phyloP scores from a whole-genome alignment of 2,797 vertebrate species.

The Crocodylus rhombifer region DNA sequence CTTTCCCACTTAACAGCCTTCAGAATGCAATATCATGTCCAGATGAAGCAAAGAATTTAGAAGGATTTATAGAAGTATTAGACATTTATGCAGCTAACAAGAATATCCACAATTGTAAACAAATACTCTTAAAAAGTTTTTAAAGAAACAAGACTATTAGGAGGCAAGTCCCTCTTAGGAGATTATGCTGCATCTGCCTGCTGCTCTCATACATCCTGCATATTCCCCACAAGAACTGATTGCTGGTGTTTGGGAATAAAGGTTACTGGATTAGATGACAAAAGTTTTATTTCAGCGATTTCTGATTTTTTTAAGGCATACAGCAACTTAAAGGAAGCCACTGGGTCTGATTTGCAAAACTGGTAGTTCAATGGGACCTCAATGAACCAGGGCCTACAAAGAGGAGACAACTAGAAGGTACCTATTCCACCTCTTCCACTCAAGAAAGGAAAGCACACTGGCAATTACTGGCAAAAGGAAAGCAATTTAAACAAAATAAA shows the following conservation, averaged over 20 bases:
- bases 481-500: background rate
- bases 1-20: accelerated
- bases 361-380: background rate
- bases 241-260: background rate
- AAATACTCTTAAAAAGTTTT: accelerated
- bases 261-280: background rate
- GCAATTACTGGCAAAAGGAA: too few species aligned
- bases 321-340: too few species aligned
- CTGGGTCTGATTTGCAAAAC: accelerated
- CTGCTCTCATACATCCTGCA: background rate
- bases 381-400: background rate
- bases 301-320: accelerated
- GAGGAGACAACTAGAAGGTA: background rate
- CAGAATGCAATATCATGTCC: background rate
- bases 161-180: background rate
- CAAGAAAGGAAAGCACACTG: background rate
- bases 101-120: background rate
- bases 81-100: background rate
- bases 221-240: background rate
- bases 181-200: accelerated
- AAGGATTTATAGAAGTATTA: background rate
- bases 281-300: background rate
- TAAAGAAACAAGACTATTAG: background rate
- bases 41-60: background rate
- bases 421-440: background rate